Evolutionary conservation across 2,888 invertebrate species (phyloP).

Genomic region (Yponomeuta evonymella): DNA sequence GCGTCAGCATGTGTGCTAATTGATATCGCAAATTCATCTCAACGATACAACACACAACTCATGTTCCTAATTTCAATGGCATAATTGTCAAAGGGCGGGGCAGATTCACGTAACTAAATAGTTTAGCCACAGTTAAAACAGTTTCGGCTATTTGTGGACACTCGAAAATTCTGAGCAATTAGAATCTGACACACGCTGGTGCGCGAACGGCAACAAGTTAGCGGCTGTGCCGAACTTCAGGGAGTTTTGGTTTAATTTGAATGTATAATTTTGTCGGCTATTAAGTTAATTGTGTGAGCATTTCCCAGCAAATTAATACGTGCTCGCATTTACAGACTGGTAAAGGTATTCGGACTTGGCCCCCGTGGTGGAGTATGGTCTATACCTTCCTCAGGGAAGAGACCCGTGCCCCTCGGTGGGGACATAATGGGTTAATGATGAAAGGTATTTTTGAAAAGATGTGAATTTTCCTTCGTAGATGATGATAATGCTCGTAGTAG

Average conservation of each 20-base stretch:
- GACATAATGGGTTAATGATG: too few species aligned
- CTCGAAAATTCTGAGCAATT: neutral
- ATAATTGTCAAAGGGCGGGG: neutral
- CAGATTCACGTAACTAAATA: neutral
- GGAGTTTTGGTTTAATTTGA: neutral
- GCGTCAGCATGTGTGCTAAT: neutral
- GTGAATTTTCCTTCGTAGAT: neutral
- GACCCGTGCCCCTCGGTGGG: too few species aligned
- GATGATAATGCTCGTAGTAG: neutral
- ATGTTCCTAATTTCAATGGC: neutral
- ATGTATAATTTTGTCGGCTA: neutral
- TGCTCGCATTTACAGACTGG: neutral
- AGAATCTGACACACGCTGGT: neutral
- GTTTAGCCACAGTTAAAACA: neutral
- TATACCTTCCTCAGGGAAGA: too few species aligned
- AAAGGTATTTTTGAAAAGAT: neutral
- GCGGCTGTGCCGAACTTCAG: neutral
- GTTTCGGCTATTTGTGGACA: neutral
- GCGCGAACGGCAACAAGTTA: neutral
- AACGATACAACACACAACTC: neutral
- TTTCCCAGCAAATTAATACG: neutral
- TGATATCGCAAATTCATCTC: neutral
- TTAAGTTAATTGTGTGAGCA: neutral
- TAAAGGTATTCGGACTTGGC: too few species aligned
- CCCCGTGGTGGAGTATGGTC: too few species aligned